A percentile compares a stretch with the other conserved stretches of the same genome.
Conservation (phyloP, 1,140 invertebrate species). For the Sinonovacula constricta region DNA sequence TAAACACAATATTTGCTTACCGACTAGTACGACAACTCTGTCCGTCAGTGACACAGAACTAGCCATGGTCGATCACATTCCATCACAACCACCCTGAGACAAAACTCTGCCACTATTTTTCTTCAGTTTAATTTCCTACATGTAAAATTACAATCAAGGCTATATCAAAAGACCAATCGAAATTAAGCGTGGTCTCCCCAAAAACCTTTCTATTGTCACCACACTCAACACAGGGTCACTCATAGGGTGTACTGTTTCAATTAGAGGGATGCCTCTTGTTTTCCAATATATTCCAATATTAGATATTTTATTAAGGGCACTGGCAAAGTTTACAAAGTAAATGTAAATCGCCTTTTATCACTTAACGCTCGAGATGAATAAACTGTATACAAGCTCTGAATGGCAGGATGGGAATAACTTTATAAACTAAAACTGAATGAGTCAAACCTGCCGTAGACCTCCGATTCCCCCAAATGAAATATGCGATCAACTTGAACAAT, state of each 20-base stretch:
- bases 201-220: constrained; percentile 62
- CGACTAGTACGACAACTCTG: too few species aligned
- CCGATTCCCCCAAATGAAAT: constrained; percentile 72
- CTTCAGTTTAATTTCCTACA: constrained; percentile 64
- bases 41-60: background rate
- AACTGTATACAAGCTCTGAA: constrained; percentile 53
- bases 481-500: constrained; percentile 67
- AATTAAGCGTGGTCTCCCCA: constrained; percentile 54
- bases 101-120: constrained; percentile 58
- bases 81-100: background rate
- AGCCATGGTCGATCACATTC: background rate
- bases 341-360: constrained; percentile 47
- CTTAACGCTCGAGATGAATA: constrained; percentile 47
- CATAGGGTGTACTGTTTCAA: constrained; percentile 57
- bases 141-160: constrained; percentile 54
- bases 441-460: constrained; percentile 56
- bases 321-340: constrained; percentile 45
- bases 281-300: constrained; percentile 57
- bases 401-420: constrained; percentile 33
- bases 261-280: constrained; percentile 60
- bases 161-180: constrained; percentile 64
- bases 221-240: constrained; percentile 58
- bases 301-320: constrained; percentile 56
- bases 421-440: constrained; percentile 47
- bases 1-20: too few species aligned